Base-by-base conservation (phyloP, 2,888 invertebrate genomes). In the Rhyacophila evoluta region DNA sequence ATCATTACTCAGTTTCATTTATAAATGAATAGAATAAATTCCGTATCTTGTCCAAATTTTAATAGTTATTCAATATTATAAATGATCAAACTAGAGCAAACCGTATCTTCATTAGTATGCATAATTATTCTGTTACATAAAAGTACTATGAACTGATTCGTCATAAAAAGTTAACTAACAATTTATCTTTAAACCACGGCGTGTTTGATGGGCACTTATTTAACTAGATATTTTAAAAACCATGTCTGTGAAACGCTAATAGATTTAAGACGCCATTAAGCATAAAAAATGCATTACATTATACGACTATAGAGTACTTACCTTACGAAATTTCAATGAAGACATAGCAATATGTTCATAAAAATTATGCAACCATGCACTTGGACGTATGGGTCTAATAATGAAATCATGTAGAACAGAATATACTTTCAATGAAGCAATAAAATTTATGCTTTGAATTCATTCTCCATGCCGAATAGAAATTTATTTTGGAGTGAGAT, bases 281-380 rank as follows among this genome's bases (percentile, higher is more conserved):
- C 55, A 55, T 55, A 55, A 55, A 55, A 55, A 55, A 55, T 55
- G 55, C 55, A 55, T 55, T 55, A 25, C 10, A 55, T 55, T 55
- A 55, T 25, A 55, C 55, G 19, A 55, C 12, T 6, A 8, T 55
- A 55, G 15, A 55, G n/a, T n/a, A n/a, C n/a, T 2, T 8, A 19
- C 19, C 55, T 55, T 55, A 25, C 55, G 25, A 55, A 55, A 55
- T 55, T 55, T 25, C 25, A 55, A 55, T 10, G 55, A 55, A 55
- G 55, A 55, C 55, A 55, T 55, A 55, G 55, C 19, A 15, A 41
- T 55, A 25, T 55, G 10, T 10, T 8, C 55, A 25, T 25, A 25
- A 25, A 55, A 55, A 25, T 55, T 55, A 19, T 25, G 55, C 25
- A 55, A 55, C 19, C 19, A 55, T 55, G 55, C 55, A 55, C 55